Evolutionary conservation across 2,797 vertebrate species (phyloP), one percentile per base, ranked within the genome.

Genomic region (Echeneis naucrates): DNA sequence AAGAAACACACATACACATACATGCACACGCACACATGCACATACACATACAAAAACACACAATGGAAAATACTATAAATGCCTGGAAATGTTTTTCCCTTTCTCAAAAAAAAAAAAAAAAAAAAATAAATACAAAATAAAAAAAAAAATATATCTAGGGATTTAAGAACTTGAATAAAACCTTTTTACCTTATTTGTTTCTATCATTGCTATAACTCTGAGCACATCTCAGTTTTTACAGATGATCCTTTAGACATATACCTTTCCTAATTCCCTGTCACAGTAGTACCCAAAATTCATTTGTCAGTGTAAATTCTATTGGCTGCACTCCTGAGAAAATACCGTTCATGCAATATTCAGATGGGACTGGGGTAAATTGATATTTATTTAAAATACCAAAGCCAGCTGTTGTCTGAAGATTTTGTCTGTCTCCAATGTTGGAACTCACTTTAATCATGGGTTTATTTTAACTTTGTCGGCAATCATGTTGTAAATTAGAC

Each of bases 391-490:
- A 52, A 63, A 80, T 76, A 80, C 38, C 50, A 75, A 51, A 57
- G 63, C 78, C 84, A 87, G 88, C 86, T 89, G 88, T 61, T 66
- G 78, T 76, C 75, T 85, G 86, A 83, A 78, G 62, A 86, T 77
- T 79, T 77, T 5, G 54, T 81, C 58, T 61, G 77, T 77, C 81
- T 84, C 75, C 86, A 59, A 52, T 54, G 58, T 72, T 70, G 73
- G 72, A 84, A 87, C 81, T 79, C 71, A 79, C 85, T 90, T 90
- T 87, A 89, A 88, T 87, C 79, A 79, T 4, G 56, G 65, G 37
- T 89, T 91, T 86, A 86, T 90, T 91, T 91, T 84, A 88, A 84
- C 79, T 75, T 26, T 56, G 59, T 72, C 14, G 38, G 62, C 71
- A 78, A 85, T 84, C 68, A 80, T 42, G 64, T 64, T 50, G 72